Evolutionary conservation across 1,140 invertebrate genomes (phyloP).

Genomic region (Cydia strobilella): DNA sequence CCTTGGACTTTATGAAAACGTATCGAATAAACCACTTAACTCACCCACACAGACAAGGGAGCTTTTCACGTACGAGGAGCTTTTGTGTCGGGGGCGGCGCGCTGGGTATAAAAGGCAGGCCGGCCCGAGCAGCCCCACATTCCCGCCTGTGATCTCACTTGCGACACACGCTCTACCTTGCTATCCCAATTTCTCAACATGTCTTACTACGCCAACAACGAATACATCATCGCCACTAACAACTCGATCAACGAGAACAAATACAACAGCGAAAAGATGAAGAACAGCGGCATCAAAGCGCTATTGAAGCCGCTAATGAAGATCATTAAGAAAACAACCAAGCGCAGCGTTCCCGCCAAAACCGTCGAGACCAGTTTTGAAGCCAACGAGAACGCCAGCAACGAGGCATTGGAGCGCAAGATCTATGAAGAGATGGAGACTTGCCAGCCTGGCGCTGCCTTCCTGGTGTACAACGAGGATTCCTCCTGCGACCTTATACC

Average conservation of each 20-base stretch:
- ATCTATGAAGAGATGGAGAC: constrained; percentile 82
- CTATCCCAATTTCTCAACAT: constrained; percentile 59
- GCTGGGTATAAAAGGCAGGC: constrained; percentile 64
- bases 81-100: constrained; percentile 73
- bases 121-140: constrained; percentile 70
- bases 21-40: constrained; percentile 64
- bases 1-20: constrained; percentile 23
- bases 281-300: constrained; percentile 81
- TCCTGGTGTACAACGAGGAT: constrained; percentile 82
- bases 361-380: constrained; percentile 79
- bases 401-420: constrained; percentile 83
- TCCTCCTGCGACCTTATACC: constrained; percentile 80
- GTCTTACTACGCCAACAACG: constrained; percentile 79
- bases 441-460: constrained; percentile 81
- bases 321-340: constrained; percentile 80
- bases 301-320: constrained; percentile 78
- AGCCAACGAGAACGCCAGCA: constrained; percentile 83
- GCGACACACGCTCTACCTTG: constrained; percentile 73
- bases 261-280: constrained; percentile 79
- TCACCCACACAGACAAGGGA: constrained; percentile 59
- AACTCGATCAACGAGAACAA: constrained; percentile 81
- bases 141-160: constrained; percentile 75
- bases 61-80: constrained; percentile 65
- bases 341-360: constrained; percentile 75
- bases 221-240: constrained; percentile 79